phyloP scores from a whole-genome alignment of 1,140 invertebrate genomes.

The Micrasema longulum region DNA sequence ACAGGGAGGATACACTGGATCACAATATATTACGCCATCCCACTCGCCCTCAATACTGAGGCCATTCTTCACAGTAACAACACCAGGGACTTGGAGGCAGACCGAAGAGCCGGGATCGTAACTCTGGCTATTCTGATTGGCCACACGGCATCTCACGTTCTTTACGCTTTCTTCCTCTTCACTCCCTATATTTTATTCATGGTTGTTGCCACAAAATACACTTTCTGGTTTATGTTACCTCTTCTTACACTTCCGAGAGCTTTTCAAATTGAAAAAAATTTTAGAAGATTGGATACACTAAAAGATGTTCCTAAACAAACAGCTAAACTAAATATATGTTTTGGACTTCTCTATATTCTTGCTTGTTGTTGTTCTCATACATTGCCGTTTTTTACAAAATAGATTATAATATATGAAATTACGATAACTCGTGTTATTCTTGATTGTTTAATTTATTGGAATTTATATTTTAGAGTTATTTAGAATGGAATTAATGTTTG shows the following conservation, averaged over 20 bases:
- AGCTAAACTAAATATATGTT: slow-evolving; percentile 90
- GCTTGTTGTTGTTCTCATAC: slow-evolving; percentile 75
- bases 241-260: slow-evolving; percentile 87
- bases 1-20: slow-evolving; percentile 87
- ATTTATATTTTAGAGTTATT: slow-evolving; percentile 25
- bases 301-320: slow-evolving; percentile 87
- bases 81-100: slow-evolving; percentile 88
- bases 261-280: slow-evolving; percentile 91
- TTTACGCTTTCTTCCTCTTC: slow-evolving; percentile 92
- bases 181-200: slow-evolving; percentile 91
- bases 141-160: slow-evolving; percentile 87
- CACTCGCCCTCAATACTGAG: slow-evolving; percentile 93
- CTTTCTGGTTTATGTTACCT: slow-evolving; percentile 89
- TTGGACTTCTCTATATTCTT: slow-evolving; percentile 90
- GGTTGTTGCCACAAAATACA: slow-evolving; percentile 85
- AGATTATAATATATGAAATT: slow-evolving; percentile 38
- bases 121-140: slow-evolving; percentile 95
- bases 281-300: slow-evolving; percentile 82
- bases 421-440: slow-evolving; percentile 24
- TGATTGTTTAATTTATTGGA: slow-evolving; percentile 39
- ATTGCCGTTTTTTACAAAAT: slow-evolving; percentile 65
- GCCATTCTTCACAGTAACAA: slow-evolving; percentile 96
- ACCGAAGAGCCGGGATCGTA: slow-evolving; percentile 88
- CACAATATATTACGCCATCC: slow-evolving; percentile 93
- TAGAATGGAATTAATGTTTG: no score